Evolutionary conservation across 2,113 vertebrate species (phyloP), one percentile per base, ranked within the genome.

Genomic region (Tenebrosternarchus preto): DNA sequence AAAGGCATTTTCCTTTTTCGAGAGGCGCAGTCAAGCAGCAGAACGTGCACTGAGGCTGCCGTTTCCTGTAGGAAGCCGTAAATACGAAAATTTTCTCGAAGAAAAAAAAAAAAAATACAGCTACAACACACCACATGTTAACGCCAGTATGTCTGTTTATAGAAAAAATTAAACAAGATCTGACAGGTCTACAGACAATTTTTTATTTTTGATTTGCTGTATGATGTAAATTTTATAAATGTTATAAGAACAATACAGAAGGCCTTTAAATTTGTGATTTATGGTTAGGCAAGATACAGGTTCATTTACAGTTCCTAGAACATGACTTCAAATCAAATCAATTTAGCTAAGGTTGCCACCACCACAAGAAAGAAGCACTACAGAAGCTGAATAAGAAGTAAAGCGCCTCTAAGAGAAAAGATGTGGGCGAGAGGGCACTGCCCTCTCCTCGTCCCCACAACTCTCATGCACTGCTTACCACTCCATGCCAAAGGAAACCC

Each of bases 21-120:
- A 57, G 33, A 69, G 12, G 43, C 43, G 12, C 43, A 15, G 46
- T 66, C 36, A 36, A 24, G 78, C 78, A 77, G 68, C 76, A 73
- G 63, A 80, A 15, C 66, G 78, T 33, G 86, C 83, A 85, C 69
- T 77, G 85, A 90, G 73, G 76, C 85, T 80, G 82, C 92, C 86
- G 88, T 77, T 97, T 96, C 96, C 96, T 95, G 92, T 87, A 90
- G 95, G 95, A 96, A 97, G 89, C 59, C 64, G 88, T 86, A 88
- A 87, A 85, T 81, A 84, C 83, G 89, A 90, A 88, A 91, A 59
- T 88, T 90, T 88, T 88, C 86, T 91, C 86, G 86, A 64, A 19
- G 71, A 86, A 81, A 82, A 83, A 50, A 82, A 85, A 85, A 68
- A 43, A 17, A 79, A 68, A 22, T 76, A 24, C 24, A 50, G n/a